Evolutionary conservation across 2,888 invertebrate genomes (phyloP), one percentile per base, ranked within the genome.

Genomic region (Ophioninae sp.): DNA sequence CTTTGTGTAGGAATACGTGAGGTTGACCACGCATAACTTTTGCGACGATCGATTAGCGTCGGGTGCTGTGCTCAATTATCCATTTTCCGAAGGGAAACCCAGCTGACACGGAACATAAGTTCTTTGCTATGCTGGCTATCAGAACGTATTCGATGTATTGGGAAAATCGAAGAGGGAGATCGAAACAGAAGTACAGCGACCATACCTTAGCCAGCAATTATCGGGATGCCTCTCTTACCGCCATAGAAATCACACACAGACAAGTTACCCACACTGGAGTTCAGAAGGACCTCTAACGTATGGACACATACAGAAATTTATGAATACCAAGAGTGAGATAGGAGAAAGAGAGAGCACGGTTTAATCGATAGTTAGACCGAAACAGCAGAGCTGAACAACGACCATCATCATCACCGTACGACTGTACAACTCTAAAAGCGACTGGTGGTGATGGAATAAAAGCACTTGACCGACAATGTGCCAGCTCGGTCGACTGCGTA

Each of bases 311-410:
- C 17, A 51, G 51, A 17, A 17, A 51, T 51, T 17, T 0, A 17
- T 17, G 51, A 17, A 51, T 51, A 13, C 30, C 1, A 13, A 51
- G 51, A 13, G 51, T 2, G 51, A 17, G 17, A 10, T 44, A 51
- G 51, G 2, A 51, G 72, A 39, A 58, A 67, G 56, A n/a, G 51
- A 56, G 51, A 73, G 78, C 82, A 81, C 82, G 80, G 86, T 85
- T 85, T 86, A 85, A 85, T 85, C 86, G 85, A 86, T 85, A 85
- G 82, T 79, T 72, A 72, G 78, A 83, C 82, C 75, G 71, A 76
- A 75, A 64, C 44, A 72, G 37, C 10, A 71, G n/a, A 10, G 63
- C 63, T 61, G 78, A 83, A 63, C 30, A 41, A 64, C 64, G 23
- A 71, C 72, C 63, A 79, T 65, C 61, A 74, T 58, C 56, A 44